Percentiles rank a stretch among this genome's conserved stretches.
These are phyloP conservation scores for Pollenia angustigena DNA, from an alignment of 2,888 invertebrate genomes.

Conservation along the genomic window DNA sequence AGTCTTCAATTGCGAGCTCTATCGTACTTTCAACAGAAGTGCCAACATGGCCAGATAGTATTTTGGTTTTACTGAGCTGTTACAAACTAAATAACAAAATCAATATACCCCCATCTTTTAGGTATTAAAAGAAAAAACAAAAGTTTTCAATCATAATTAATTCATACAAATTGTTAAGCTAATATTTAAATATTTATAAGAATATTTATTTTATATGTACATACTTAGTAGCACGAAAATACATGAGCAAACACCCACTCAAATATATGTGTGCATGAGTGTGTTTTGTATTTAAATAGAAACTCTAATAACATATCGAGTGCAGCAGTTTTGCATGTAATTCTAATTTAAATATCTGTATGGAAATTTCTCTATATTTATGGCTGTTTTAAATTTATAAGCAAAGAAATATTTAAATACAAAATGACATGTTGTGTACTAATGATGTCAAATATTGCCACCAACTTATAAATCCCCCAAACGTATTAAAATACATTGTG, in stretches of 20 bases:
- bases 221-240: not conserved
- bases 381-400: slow-evolving; percentile 1
- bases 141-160: slow-evolving; percentile 23
- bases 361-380: not conserved
- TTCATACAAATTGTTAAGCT: slow-evolving; percentile 6
- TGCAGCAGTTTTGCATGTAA: slow-evolving; percentile 15
- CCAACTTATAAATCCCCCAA: slow-evolving; percentile 26
- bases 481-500: slow-evolving; percentile 47
- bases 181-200: slow-evolving; percentile 17
- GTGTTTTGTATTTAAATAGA: not conserved
- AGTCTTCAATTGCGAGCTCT: no score
- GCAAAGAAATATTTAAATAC: slow-evolving; percentile 14
- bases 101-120: no score
- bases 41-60: no score
- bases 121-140: not conserved
- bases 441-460: slow-evolving; percentile 62
- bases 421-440: slow-evolving; percentile 43
- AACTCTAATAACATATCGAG: not conserved
- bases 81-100: no score
- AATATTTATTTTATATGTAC: not conserved
- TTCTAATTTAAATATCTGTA: slow-evolving; percentile 1
- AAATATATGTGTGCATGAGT: not conserved
- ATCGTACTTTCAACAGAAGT: no score
- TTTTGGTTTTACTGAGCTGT: no score
- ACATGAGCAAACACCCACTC: not conserved